phyloP scores from a whole-genome alignment of 1,140 invertebrate species.

The Drosophila mojavensis region DNA sequence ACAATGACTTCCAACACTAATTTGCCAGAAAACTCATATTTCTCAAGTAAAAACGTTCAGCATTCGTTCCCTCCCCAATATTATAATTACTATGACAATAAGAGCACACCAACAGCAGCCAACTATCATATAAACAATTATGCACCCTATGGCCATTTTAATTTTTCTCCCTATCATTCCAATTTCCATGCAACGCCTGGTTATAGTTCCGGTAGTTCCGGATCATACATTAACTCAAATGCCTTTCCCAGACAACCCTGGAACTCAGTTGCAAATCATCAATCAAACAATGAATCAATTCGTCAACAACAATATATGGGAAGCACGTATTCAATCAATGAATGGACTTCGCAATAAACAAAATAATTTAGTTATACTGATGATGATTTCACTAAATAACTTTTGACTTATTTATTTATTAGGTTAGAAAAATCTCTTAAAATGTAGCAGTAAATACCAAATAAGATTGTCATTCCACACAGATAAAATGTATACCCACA shows the following conservation, averaged over 20 bases:
- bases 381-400: constrained; percentile 28
- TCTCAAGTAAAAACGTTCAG: constrained; percentile 63
- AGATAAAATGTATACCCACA: constrained; percentile 37
- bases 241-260: constrained; percentile 71
- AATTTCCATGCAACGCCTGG: constrained; percentile 62
- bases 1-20: constrained; percentile 37
- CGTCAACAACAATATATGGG: constrained; percentile 70
- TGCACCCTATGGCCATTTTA: constrained; percentile 68
- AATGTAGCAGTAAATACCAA: constrained; percentile 45
- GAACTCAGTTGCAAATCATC: constrained; percentile 66
- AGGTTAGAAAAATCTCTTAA: constrained; percentile 49
- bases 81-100: constrained; percentile 77
- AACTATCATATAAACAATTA: constrained; percentile 72
- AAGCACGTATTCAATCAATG: constrained; percentile 65
- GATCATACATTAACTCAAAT: constrained; percentile 69
- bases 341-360: constrained; percentile 72
- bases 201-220: constrained; percentile 55
- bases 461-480: constrained; percentile 55
- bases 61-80: constrained; percentile 71
- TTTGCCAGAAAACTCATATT: constrained; percentile 59
- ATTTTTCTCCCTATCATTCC: constrained; percentile 73
- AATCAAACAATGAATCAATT: constrained; percentile 59
- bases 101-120: constrained; percentile 57
- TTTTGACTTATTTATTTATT: constrained; percentile 47
- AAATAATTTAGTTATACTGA: constrained; percentile 41